phyloP scores from a whole-genome alignment of 2,797 vertebrate genomes.

The Hemitrygon akajei region DNA sequence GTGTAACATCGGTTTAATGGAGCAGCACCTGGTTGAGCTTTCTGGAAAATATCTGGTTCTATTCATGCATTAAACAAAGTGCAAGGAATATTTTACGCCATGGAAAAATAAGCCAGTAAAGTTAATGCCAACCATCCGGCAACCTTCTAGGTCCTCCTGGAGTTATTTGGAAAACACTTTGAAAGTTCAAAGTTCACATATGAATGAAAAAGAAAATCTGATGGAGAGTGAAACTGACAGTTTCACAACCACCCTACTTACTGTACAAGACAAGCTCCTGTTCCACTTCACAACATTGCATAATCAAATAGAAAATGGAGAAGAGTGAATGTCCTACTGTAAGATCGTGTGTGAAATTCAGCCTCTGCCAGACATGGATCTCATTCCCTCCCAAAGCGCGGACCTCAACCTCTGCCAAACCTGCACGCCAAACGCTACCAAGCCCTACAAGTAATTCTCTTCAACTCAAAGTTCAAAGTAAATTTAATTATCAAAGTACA shows the following conservation, averaged over 20 bases:
- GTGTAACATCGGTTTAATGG: neutral
- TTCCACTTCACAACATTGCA: neutral
- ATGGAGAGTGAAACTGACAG: neutral
- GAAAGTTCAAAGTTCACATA: neutral
- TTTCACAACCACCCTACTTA: neutral
- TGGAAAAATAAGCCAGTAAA: neutral
- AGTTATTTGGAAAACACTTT: neutral
- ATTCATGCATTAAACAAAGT: neutral
- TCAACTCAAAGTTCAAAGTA: no score
- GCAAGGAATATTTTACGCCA: neutral
- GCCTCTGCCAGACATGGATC: neutral
- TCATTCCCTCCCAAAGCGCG: no score
- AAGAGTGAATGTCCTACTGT: neutral
- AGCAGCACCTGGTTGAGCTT: neutral
- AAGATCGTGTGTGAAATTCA: neutral
- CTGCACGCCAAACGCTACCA: no score
- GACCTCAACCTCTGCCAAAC: no score
- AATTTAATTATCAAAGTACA: no score
- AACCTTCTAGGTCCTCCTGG: neutral
- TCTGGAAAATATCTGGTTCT: neutral
- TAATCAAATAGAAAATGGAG: neutral
- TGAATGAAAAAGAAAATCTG: neutral
- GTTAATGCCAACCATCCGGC: neutral
- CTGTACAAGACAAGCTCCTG: neutral
- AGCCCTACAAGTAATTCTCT: no score